phyloP scores from a whole-genome alignment of 2,113 vertebrate species.

The Heptranchias perlo region DNA sequence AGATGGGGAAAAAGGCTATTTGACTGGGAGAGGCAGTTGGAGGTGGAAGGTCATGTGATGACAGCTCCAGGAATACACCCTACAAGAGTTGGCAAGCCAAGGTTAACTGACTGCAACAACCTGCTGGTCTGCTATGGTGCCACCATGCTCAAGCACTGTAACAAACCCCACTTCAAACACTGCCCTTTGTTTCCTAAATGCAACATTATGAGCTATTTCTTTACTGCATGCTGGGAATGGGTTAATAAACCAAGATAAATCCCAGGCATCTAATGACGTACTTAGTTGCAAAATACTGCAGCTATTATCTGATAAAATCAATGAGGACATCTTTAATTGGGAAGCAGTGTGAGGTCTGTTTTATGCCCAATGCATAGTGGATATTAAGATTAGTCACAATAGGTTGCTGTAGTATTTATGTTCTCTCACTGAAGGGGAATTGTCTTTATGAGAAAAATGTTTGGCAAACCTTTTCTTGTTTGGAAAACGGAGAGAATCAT shows the following conservation, averaged over 20 bases:
- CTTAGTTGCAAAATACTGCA: not conserved
- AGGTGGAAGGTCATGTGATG: too few species aligned
- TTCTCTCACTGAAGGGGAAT: not conserved
- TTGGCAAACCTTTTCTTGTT: not conserved
- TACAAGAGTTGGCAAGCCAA: too few species aligned
- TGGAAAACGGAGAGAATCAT: not conserved
- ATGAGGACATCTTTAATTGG: not conserved
- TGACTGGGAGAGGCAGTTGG: too few species aligned
- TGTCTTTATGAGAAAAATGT: not conserved
- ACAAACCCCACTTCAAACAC: not conserved
- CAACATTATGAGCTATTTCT: not conserved
- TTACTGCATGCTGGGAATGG: not conserved
- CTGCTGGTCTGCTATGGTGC: not conserved
- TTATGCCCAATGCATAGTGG: not conserved
- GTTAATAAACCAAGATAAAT: not conserved
- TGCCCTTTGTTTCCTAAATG: not conserved
- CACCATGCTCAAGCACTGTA: not conserved
- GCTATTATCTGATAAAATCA: not conserved
- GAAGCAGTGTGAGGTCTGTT: not conserved
- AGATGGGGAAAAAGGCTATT: too few species aligned
- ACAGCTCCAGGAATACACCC: too few species aligned
- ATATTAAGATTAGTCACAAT: not conserved
- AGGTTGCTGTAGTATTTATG: not conserved
- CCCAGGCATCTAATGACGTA: not conserved
- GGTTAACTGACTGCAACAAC: not conserved